Conservation (phyloP, 92 coral and sea anemone genomes). For the Hydrozoanthus gracilis region DNA sequence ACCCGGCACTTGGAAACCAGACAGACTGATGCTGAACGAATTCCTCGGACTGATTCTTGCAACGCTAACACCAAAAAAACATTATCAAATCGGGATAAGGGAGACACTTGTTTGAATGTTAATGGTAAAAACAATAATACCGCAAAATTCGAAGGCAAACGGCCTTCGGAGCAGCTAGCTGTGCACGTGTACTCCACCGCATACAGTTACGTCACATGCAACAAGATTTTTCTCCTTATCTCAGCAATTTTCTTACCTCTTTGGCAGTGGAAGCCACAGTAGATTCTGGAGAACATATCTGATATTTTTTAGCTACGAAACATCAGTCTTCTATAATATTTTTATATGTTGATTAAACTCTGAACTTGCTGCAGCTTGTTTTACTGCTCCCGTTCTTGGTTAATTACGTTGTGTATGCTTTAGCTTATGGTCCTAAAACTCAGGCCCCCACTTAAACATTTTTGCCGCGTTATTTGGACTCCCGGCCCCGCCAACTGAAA, state of each 20-base stretch:
- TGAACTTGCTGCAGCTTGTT: neutral
- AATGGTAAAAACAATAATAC: neutral
- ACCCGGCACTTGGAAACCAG: slow-evolving; percentile 55
- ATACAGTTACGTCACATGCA: neutral
- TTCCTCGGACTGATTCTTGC: slow-evolving; percentile 49
- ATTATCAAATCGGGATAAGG: neutral
- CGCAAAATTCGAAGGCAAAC: too few species aligned
- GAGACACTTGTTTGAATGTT: neutral
- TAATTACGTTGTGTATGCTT: neutral
- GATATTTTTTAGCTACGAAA: neutral
- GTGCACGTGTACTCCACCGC: neutral
- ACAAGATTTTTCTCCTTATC: neutral
- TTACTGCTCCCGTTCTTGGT: neutral
- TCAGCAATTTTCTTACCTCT: slow-evolving; percentile 6
- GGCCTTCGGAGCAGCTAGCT: neutral
- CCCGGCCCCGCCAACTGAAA: too few species aligned
- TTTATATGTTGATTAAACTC: too few species aligned
- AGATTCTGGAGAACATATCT: slow-evolving; percentile 22
- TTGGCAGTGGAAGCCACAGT: slow-evolving; percentile 23
- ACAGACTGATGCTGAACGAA: slow-evolving; percentile 38
- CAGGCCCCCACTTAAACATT: neutral
- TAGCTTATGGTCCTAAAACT: neutral
- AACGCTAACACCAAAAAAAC: slow-evolving; percentile 45
- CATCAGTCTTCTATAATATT: neutral
- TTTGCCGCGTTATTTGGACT: too few species aligned